Percentiles rank a stretch among this genome's conserved stretches.
Conservation (phyloP, 2,888 invertebrate species). For the Trichopria drosophilae region DNA sequence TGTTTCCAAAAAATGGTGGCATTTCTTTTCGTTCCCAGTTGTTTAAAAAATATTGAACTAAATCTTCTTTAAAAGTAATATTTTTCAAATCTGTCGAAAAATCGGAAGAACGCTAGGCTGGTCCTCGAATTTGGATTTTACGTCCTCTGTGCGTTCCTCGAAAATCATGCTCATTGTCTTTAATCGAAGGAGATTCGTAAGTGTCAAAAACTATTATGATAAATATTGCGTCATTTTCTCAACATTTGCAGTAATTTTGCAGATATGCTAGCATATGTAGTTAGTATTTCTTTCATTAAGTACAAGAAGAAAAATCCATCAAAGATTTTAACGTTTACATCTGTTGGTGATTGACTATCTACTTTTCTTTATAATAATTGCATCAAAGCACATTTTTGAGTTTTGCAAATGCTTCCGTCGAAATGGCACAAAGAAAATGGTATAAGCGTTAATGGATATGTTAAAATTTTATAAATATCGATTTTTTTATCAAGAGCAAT, state of each 20-base stretch:
- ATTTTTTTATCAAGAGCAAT: conserved; percentile 32
- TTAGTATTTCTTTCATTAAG: conserved; percentile 39
- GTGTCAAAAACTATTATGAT: conserved; percentile 31
- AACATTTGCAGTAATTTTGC: conserved; percentile 43
- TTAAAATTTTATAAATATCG: too few species aligned
- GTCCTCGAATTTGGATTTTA: too few species aligned
- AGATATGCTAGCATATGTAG: conserved; percentile 43
- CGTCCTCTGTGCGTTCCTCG: too few species aligned
- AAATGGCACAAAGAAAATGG: conserved; percentile 32
- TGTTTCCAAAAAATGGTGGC: too few species aligned
- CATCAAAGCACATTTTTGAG: conserved; percentile 32
- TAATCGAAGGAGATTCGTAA: conserved; percentile 29
- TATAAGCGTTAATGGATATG: too few species aligned
- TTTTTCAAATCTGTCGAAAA: too few species aligned
- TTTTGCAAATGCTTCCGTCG: conserved; percentile 34
- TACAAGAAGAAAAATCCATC: conserved; percentile 40
- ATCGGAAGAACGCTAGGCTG: too few species aligned
- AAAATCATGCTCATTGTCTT: conserved; percentile 31
- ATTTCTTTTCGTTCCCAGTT: too few species aligned
- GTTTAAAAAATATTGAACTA: too few species aligned
- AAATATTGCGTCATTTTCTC: conserved; percentile 27
- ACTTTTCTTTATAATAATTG: conserved; percentile 29
- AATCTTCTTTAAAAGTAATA: too few species aligned
- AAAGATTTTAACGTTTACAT: conserved; percentile 38
- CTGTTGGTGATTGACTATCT: conserved; percentile 11